A percentile compares a stretch with the other conserved stretches of the same genome.
These are phyloP conservation scores for Smittia aterrima DNA, from an alignment of 2,888 invertebrate species.

Conservation along the genomic window DNA sequence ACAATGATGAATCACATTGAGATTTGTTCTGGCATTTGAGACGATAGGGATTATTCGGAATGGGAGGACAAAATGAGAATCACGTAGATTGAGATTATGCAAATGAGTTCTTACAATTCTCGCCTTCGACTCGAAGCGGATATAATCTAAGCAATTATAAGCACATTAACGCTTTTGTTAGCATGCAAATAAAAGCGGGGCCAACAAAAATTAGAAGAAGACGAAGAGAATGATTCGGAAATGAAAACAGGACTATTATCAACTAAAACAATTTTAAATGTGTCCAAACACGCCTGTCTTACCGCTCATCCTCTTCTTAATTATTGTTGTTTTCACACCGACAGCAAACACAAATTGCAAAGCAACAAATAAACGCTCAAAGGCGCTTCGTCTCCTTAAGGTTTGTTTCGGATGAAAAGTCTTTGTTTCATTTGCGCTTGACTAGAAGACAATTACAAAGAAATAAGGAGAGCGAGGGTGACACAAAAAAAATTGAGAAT, in stretches of 20 bases:
- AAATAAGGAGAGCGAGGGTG: not conserved
- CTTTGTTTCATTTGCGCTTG: not conserved
- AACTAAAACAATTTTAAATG: not conserved
- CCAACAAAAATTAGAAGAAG: not conserved
- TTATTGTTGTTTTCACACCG: not conserved
- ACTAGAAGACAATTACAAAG: not conserved
- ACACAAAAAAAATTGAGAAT: too few species aligned
- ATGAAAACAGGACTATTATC: not conserved
- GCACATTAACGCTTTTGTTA: not conserved
- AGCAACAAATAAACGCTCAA: not conserved
- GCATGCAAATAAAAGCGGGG: not conserved
- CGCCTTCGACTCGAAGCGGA: not conserved
- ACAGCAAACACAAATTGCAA: slow-evolving; percentile 12
- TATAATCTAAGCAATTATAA: not conserved
- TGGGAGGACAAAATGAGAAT: not conserved
- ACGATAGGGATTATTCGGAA: not conserved
- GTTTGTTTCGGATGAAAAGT: not conserved
- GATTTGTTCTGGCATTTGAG: not conserved
- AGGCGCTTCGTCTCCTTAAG: not conserved
- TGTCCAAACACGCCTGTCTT: slow-evolving; percentile 3
- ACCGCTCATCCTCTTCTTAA: not conserved
- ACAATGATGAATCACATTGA: not conserved
- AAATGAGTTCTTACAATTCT: slow-evolving; percentile 9
- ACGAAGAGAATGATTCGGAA: not conserved
- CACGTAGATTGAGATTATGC: slow-evolving; percentile 10